Conservation (phyloP, 1,140 invertebrate species). For the Rhizoglyphus robini region DNA sequence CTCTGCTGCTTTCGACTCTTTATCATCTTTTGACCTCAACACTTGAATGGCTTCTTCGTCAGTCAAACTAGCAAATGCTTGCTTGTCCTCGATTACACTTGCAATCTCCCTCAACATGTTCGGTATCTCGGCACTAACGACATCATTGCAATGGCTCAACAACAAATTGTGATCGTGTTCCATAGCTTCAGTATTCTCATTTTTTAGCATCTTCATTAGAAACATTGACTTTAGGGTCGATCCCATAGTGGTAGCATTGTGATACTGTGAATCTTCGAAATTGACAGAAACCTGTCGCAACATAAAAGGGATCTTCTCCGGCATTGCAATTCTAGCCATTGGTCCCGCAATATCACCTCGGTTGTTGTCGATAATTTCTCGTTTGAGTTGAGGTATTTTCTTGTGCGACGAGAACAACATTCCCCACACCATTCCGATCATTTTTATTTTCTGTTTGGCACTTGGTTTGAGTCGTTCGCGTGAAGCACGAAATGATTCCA, state of each 20-base stretch:
- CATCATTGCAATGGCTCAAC: constrained; percentile 42
- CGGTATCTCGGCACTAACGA: constrained; percentile 19
- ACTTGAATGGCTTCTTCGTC: constrained; percentile 2
- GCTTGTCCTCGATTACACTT: neutral
- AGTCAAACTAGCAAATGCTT: neutral
- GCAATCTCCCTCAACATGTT: constrained; percentile 2
- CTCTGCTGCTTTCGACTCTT: neutral
- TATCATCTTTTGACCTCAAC: neutral
- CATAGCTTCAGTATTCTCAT: constrained; percentile 25
- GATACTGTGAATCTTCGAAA: neutral
- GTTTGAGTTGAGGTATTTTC: too few species aligned
- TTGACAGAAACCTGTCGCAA: neutral
- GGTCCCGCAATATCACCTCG: neutral
- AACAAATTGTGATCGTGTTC: constrained; percentile 48
- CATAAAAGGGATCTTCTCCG: neutral
- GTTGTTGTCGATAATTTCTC: neutral
- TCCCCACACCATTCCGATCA: too few species aligned
- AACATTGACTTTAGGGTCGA: neutral
- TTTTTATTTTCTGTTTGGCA: neutral
- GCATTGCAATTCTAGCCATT: neutral
- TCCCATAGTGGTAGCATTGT: neutral
- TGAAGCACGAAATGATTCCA: constrained; percentile 2
- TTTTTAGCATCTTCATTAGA: neutral
- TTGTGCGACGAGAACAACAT: too few species aligned
- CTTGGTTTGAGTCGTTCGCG: neutral